Conservation (phyloP, 2,797 vertebrate species). For the Spinus pinus region DNA sequence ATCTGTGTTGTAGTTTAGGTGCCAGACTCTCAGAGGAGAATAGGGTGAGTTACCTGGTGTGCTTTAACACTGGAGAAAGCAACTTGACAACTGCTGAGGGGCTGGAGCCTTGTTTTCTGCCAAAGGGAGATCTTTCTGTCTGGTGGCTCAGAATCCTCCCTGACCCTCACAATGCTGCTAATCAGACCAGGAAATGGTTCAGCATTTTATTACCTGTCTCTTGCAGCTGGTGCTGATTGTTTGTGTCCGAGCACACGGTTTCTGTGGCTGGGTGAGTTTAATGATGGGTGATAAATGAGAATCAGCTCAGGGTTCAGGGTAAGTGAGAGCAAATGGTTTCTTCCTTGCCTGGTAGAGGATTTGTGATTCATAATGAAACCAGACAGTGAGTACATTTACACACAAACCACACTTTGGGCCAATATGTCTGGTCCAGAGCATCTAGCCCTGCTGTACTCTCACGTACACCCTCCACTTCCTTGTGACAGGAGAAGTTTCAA, state of each 20-base stretch:
- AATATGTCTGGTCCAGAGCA: accelerated
- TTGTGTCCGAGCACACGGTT: not conserved
- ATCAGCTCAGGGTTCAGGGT: not conserved
- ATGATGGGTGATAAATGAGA: not conserved
- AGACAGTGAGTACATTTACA: not conserved
- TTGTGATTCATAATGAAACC: conserved; percentile 22
- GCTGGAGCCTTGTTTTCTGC: not conserved
- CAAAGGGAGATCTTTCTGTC: not conserved
- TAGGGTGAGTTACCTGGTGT: not conserved
- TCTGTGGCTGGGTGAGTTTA: not conserved
- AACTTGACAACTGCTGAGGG: not conserved
- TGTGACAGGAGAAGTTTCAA: not conserved
- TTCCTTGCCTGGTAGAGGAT: not conserved
- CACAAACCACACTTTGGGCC: not conserved
- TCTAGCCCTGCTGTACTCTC: not conserved
- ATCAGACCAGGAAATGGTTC: not conserved
- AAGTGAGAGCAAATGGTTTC: not conserved
- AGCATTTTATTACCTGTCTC: not conserved
- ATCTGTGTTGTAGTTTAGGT: not conserved
- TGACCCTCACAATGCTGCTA: accelerated
- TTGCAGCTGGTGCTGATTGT: not conserved
- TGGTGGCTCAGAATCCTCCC: not conserved
- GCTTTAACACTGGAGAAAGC: not conserved
- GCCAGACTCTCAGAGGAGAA: not conserved
- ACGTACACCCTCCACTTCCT: not conserved